Evolutionary conservation across 2,888 invertebrate genomes (phyloP).

Genomic region (Eristalis tenax): DNA sequence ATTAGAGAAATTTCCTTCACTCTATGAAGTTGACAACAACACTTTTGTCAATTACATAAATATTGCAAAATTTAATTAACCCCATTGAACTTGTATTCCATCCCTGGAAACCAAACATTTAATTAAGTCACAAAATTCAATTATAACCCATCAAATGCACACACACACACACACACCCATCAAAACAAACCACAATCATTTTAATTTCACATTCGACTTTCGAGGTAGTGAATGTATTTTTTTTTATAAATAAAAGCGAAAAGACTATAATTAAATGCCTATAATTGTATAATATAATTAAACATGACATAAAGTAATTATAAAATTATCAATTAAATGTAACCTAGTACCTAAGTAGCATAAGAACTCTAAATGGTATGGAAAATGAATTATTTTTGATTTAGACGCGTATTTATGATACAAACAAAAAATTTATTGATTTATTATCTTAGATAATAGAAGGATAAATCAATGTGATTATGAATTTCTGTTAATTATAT

Average conservation of each 20-base stretch:
- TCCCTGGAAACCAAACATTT: background rate
- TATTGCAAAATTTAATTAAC: background rate
- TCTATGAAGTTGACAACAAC: background rate
- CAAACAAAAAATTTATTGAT: background rate
- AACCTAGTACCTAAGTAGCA: slow-evolving; percentile 72
- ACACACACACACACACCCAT: background rate
- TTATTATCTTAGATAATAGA: slow-evolving; percentile 42
- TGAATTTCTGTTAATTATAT: slow-evolving; percentile 32
- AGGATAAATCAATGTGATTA: slow-evolving; percentile 45
- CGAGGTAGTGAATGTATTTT: slow-evolving; percentile 5
- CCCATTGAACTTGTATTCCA: background rate
- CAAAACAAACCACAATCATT: background rate
- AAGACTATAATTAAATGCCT: slow-evolving; percentile 72
- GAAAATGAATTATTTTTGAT: slow-evolving; percentile 35
- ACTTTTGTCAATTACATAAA: background rate
- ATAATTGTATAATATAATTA: slow-evolving; percentile 68
- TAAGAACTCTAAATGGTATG: slow-evolving; percentile 49
- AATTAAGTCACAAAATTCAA: background rate
- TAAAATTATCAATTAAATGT: slow-evolving; percentile 71
- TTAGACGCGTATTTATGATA: slow-evolving; percentile 24
- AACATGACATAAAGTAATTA: slow-evolving; percentile 20
- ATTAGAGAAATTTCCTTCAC: background rate
- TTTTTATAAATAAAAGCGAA: slow-evolving; percentile 53
- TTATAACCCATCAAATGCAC: background rate
- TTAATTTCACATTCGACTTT: background rate